phyloP scores from a whole-genome alignment of 2,113 vertebrate genomes.

The Clarias gariepinus region DNA sequence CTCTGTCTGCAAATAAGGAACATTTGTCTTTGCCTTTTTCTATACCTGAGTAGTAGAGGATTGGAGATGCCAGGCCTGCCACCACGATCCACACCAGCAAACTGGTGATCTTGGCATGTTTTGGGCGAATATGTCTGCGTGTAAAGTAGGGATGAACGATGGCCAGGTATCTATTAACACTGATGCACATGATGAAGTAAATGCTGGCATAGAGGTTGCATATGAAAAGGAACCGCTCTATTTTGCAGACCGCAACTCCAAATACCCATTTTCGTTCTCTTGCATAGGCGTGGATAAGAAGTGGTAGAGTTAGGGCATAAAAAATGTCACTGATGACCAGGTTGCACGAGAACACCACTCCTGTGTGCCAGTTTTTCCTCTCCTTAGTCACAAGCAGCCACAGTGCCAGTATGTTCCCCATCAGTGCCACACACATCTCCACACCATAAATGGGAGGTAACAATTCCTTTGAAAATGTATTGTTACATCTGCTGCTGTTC shows the following conservation, averaged over 20 bases:
- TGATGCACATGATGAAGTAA: slow-evolving; percentile 81
- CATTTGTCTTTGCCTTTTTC: fast-evolving
- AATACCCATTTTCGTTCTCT: slow-evolving; percentile 71
- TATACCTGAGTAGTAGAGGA: slow-evolving; percentile 62
- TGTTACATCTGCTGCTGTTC: not conserved
- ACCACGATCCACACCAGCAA: slow-evolving; percentile 68
- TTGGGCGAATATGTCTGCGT: slow-evolving; percentile 61
- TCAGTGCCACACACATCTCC: slow-evolving; percentile 66
- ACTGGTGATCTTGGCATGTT: slow-evolving; percentile 69
- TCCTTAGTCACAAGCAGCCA: slow-evolving; percentile 66
- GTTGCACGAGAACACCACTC: slow-evolving; percentile 77
- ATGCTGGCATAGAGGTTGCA: slow-evolving; percentile 79
- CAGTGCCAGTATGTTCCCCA: slow-evolving; percentile 70
- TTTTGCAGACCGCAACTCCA: slow-evolving; percentile 62
- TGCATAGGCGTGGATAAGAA: slow-evolving; percentile 72
- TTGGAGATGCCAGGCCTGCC: slow-evolving; percentile 65
- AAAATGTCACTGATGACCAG: slow-evolving; percentile 79
- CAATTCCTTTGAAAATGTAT: slow-evolving; percentile 51
- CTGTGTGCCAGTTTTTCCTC: slow-evolving; percentile 70
- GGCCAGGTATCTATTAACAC: slow-evolving; percentile 78
- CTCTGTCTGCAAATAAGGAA: slow-evolving; percentile 19
- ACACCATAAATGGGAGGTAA: slow-evolving; percentile 66
- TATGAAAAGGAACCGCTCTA: slow-evolving; percentile 79
- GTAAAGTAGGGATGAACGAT: slow-evolving; percentile 73
- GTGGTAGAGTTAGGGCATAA: slow-evolving; percentile 74